Base-by-base conservation (phyloP, 2,113 vertebrate genomes). In the Morone saxatilis region DNA sequence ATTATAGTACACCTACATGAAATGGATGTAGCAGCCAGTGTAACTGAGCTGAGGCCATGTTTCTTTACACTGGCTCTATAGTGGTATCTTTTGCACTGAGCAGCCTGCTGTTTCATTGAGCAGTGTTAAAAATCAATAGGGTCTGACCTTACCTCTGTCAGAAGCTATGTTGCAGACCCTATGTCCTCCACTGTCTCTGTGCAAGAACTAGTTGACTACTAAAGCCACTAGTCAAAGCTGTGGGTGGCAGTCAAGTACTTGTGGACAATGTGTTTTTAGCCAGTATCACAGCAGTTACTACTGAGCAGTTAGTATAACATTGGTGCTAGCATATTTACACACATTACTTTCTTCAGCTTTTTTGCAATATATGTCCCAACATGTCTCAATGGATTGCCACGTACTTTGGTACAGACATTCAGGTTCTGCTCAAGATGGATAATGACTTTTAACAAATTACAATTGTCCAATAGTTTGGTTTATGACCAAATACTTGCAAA, bases 121-220 rank as follows among this genome's bases (percentile, higher is more conserved):
- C 84, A 75, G 78, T 75, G 87, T 78, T 84, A 78, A 83, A 93
- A 94, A 95, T 95, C 94, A 93, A 95, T 95, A 91, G 75, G 81
- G 89, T 92, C 85, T 94, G 93, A 96, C 94, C 93, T 93, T 89
- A 92, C 81, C 77, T 71, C 83, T 91, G 90, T 91, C 88, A 76
- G 83, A 85, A 82, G 68, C 83, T 75, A 71, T 92, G 91, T 79
- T 83, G 87, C 88, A 91, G 91, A 92, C 90, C 92, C 88, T 76
- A 38, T 83, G 77, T 83, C 85, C 78, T 65, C 62, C 48, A 66
- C 48, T 80, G 76, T 87, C 87, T 83, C 69, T 60, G 5, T 41
- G 63, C 62, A 78, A 78, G 47, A 76, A 66, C 74, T 38, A 12
- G 84, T 57, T 14, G 25, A 81, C 80, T 74, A 51, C 86, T 86